These are phyloP conservation scores for Aphelocoma coerulescens DNA, from an alignment of 2,113 vertebrate genomes.

Conservation along the genomic window DNA sequence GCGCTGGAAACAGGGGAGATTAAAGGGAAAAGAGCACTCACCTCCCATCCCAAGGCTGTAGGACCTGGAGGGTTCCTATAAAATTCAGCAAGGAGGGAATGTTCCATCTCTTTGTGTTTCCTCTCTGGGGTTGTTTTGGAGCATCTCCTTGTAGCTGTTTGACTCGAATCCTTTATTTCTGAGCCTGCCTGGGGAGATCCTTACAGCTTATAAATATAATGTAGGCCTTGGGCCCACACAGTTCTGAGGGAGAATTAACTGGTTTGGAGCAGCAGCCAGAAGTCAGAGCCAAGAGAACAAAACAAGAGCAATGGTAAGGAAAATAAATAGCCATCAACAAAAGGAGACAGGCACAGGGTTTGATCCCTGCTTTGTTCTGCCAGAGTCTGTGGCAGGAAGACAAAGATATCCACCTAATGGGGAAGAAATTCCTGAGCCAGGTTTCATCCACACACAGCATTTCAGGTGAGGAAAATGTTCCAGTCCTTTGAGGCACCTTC, in stretches of 20 bases:
- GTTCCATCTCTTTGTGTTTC: not conserved
- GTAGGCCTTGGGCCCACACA: not conserved
- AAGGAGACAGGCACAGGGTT: not conserved
- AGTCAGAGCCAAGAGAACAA: slow-evolving; percentile 16
- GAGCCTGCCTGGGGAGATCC: slow-evolving; percentile 29
- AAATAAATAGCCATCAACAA: slow-evolving; percentile 41
- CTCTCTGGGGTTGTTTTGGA: not conserved
- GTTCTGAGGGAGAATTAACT: not conserved
- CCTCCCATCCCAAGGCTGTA: not conserved
- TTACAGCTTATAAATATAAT: slow-evolving; percentile 33
- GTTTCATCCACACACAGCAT: not conserved
- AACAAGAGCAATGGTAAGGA: slow-evolving; percentile 13
- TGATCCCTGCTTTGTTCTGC: not conserved
- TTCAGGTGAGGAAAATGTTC: not conserved
- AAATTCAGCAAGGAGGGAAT: not conserved
- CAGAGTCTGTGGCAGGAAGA: not conserved
- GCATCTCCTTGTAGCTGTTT: slow-evolving; percentile 34
- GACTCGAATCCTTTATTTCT: not conserved
- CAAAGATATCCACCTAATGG: not conserved
- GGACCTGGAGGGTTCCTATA: not conserved
- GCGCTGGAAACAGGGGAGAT: not conserved
- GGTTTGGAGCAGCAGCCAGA: slow-evolving; percentile 38
- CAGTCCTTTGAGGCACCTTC: not conserved
- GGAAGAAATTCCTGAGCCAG: not conserved
- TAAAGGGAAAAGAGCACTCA: not conserved